phyloP scores from a whole-genome alignment of 37 sponge, comb jelly and placozoan genomes.

The Hormiphora californensis region DNA sequence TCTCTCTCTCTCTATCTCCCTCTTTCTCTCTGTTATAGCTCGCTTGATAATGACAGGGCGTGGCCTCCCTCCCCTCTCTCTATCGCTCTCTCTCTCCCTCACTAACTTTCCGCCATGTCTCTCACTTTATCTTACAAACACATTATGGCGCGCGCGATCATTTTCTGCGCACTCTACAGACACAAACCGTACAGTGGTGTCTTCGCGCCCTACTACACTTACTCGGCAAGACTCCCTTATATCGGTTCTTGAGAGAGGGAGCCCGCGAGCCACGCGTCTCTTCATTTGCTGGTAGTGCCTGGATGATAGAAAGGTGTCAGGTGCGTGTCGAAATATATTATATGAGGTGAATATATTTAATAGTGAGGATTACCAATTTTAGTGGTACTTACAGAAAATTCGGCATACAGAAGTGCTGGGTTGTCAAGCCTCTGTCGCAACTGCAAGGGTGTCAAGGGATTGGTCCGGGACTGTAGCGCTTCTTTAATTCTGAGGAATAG shows the following conservation, averaged over 20 bases:
- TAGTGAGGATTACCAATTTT: background rate
- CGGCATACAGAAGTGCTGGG: conserved; percentile 36
- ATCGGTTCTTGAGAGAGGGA: conserved; percentile 44
- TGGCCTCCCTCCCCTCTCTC: too few relatives aligned
- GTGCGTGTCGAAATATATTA: background rate
- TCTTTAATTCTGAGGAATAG: conserved; percentile 53
- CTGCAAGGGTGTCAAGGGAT: conserved; percentile 17
- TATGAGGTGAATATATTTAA: background rate
- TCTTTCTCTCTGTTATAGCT: too few relatives aligned
- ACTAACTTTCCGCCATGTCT: too few relatives aligned
- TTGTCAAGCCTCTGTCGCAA: conserved; percentile 27
- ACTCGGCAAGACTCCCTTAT: conserved; percentile 44
- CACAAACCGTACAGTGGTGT: too few relatives aligned
- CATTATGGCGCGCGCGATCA: too few relatives aligned
- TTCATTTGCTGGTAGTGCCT: conserved; percentile 28
- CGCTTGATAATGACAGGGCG: too few relatives aligned
- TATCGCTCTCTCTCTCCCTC: too few relatives aligned
- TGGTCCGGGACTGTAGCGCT: conserved; percentile 26
- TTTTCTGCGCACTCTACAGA: too few relatives aligned
- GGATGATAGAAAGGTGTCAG: background rate
- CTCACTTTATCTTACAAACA: too few relatives aligned
- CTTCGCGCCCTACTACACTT: too few relatives aligned
- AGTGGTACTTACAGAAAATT: conserved; percentile 18
- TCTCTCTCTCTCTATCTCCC: too few relatives aligned
- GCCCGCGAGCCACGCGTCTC: background rate